Evolutionary conservation across 2,797 vertebrate species (phyloP), one percentile per base, ranked within the genome.

Genomic region (Manis javanica): DNA sequence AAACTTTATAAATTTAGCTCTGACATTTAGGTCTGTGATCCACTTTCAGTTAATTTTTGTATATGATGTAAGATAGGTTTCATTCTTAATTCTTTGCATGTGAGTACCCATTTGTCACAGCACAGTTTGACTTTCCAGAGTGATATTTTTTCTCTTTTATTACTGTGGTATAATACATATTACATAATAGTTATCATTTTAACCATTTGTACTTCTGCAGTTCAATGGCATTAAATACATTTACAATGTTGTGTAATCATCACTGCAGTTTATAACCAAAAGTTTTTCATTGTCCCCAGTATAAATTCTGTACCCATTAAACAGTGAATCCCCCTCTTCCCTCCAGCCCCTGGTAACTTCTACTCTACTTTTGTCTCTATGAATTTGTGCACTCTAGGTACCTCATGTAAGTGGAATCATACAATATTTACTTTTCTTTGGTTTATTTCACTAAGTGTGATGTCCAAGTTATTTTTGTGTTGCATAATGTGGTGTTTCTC

Each of bases 391-490:
- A 12, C 85, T 79, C 26, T n/a, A 19, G 31, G 18, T 49, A 53
- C 23, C 14, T 92, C 46, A 68, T 53, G 11, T 66, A 91, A 34
- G 39, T 66, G 37, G 34, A 91, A 59, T 75, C 46, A 34, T 55
- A 46, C 34, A 75, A 4, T 86, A 89, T 88, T 64, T 87, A 10
- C 61, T 34, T 26, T 95, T 95, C 66, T 95, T 59, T 95, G 39
- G 29, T 21, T 53, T 39, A 89, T 96, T 79, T 87, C 63, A 91
- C 18, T 75, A 75, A 91, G 37, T 7, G 19, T 75, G 81, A 68
- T 53, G 63, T 84, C 46, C 19, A 63, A 31, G 31, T 81, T 68
- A 75, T 51, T 74, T 94, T 90, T 77, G 24, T 77, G 14, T 87
- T 89, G 77, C 16, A 16, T 97, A 82, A 66, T 72, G 51, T 68